Base-by-base conservation (phyloP, 1,140 invertebrate genomes). In the Phthorimaea operculella region DNA sequence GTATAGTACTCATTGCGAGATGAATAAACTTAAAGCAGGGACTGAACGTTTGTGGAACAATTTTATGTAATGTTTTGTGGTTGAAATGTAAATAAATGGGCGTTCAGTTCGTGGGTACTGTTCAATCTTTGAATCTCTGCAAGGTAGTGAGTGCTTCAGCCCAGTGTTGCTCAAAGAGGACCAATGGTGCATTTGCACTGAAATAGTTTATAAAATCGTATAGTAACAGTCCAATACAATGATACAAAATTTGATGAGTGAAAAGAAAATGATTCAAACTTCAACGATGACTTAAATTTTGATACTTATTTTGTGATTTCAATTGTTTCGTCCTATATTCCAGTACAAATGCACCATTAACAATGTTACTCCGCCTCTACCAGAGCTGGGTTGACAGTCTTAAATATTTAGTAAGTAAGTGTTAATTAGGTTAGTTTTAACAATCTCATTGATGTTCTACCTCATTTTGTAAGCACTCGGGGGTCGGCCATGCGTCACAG, bases 391-490 rank as follows among this genome's bases (percentile, higher is more conserved):
- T 76, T 74, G 72, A 59, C 54, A 60, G 68, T 75, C 58, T 66
- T 70, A 65, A 77, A 69, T 72, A 72, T 64, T 66, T 50, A 12
- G 34, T 82, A 84, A 81, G 76, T 81, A 84, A 81, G 76, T 81
- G 76, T 79, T 84, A 79, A 67, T 74, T 83, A 85, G 74, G 72
- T 33, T 83, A 85, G 74, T 66, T 77, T 57, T 71, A 82, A 79
- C 76, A 84, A 83, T 85, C 81, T 85, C 79, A 83, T 76, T 74
- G 67, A 79, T 74, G 71, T 84, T 54, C 58, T 60, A 82, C 81
- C 78, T 83, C 73, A 79, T 72, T 71, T 70, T 45, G 64, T 62
- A 72, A 70, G 62, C 63, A 63, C 63, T 48, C 65, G 72, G 79
- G 69, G 74, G 71, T 75, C 78, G 75, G 66, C 66, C 72, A 58